Evolutionary conservation across 2,888 invertebrate species (phyloP), one percentile per base, ranked within the genome.

Genomic region (Liposcelis brunnea): DNA sequence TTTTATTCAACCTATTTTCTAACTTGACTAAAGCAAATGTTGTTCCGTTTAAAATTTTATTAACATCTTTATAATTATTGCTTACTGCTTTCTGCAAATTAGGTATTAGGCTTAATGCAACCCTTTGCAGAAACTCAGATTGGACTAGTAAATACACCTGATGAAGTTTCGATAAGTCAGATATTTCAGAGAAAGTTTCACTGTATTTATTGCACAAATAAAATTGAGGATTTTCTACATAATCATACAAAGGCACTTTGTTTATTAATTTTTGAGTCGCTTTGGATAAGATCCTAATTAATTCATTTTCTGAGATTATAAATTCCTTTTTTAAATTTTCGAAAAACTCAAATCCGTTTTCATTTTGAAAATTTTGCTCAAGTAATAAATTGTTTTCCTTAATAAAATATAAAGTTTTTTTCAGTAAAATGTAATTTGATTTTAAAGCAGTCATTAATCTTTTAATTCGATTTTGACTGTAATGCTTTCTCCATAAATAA

Each of bases 401-500:
- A 18, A 40, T 7, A 18, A 40, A 40, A 6, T 40, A 10, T 18
- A 40, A 7, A 14, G 21, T n/a, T n/a, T 19, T 14, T 18, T 14
- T 19, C 15, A 40, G 4, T n/a, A 18, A 40, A 12, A 21, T 19
- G 16, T 19, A 40, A 19, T 40, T 40, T 40, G 40, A 40, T 21
- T 18, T 16, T 7, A 40, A 19, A 12, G n/a, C 19, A 6, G 12
- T 11, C 40, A 40, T 40, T 7, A 40, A 18, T 5, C 6, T 14
- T 19, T 40, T 40, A 6, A 40, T 12, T 19, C 21, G 40, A 12
- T 40, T 40, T 40, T 19, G 21, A 7, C 40, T 14, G 19, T n/a
- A 19, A 40, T 19, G 19, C 11, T 40, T 40, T 40, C 16, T 14
- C 40, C 40, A 40, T 21, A 14, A 19, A 19, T 40, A 40, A n/a